These are phyloP conservation scores for Cheilosia vernalis DNA, from an alignment of 2,888 invertebrate species.

Conservation along the genomic window DNA sequence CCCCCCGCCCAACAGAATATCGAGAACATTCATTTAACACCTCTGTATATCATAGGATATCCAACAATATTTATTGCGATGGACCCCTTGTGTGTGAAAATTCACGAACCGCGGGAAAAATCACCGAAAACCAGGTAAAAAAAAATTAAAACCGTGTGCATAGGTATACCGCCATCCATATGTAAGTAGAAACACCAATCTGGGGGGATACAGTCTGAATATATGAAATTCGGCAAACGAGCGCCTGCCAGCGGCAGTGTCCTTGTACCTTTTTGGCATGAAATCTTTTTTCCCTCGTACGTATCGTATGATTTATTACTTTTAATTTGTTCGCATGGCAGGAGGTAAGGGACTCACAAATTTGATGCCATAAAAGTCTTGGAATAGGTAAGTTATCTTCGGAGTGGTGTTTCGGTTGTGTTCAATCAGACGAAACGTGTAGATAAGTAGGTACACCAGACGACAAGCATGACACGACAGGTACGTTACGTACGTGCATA, in stretches of 20 bases:
- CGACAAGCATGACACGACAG: slow-evolving; percentile 27
- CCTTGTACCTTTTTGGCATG: slow-evolving; percentile 43
- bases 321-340: slow-evolving; percentile 68
- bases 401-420: slow-evolving; percentile 26
- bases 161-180: background rate
- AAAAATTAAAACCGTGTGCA: slow-evolving; percentile 10
- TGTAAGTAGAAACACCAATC: slow-evolving; percentile 6
- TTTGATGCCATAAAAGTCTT: slow-evolving; percentile 16
- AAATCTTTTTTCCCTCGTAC: slow-evolving; percentile 32
- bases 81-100: slow-evolving; percentile 50
- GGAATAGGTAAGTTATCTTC: slow-evolving; percentile 26
- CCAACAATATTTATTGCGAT: slow-evolving; percentile 69
- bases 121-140: slow-evolving; percentile 8
- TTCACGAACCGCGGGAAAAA: slow-evolving; percentile 32
- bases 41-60: slow-evolving; percentile 73
- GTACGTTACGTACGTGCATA: slow-evolving; percentile 28
- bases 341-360: slow-evolving; percentile 39
- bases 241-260: slow-evolving; percentile 12
- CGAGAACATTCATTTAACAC: slow-evolving; percentile 73
- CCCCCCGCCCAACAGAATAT: slow-evolving; percentile 39
- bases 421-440: slow-evolving; percentile 50
- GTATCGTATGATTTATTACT: slow-evolving; percentile 60
- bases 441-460: slow-evolving; percentile 30
- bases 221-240: slow-evolving; percentile 40
- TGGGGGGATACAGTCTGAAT: slow-evolving; percentile 26